Evolutionary conservation across 1,140 invertebrate genomes (phyloP).

Genomic region (Pararge aegeria): DNA sequence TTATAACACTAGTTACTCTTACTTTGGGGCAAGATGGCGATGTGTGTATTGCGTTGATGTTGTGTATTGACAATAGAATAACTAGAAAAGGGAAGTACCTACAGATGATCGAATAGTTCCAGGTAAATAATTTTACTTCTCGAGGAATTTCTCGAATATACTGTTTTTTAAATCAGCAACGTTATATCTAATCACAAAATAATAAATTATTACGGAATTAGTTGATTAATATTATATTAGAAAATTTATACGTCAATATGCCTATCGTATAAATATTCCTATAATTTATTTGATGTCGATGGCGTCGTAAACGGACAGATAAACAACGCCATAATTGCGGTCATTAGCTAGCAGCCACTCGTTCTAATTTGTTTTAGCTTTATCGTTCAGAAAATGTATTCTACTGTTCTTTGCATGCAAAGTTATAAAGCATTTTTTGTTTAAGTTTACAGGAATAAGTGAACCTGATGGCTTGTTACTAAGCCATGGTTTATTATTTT

Average conservation of each 20-base stretch:
- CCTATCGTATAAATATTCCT: conserved; percentile 21
- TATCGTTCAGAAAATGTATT: conserved; percentile 58
- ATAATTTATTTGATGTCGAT: conserved; percentile 39
- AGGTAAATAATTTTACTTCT: too few relatives aligned
- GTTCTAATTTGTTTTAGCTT: conserved; percentile 47
- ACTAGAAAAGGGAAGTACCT: too few relatives aligned
- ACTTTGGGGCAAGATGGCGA: too few relatives aligned
- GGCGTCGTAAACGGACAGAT: conserved; percentile 37
- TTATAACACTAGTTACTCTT: too few relatives aligned
- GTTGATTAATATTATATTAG: conserved; percentile 1
- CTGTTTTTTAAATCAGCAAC: too few relatives aligned
- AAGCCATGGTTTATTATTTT: too few relatives aligned
- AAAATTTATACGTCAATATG: too few relatives aligned
- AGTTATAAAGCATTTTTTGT: conserved; percentile 5
- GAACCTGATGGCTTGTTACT: neutral
- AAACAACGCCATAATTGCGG: conserved; percentile 51
- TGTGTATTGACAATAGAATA: too few relatives aligned
- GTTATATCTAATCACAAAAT: too few relatives aligned
- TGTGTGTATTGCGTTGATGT: too few relatives aligned
- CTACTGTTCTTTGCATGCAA: conserved; percentile 30
- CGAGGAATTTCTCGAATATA: too few relatives aligned
- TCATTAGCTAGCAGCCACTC: conserved; percentile 49
- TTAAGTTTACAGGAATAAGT: neutral
- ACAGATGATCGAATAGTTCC: too few relatives aligned
- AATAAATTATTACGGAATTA: conserved; percentile 11